A percentile compares a stretch with the other conserved stretches of the same genome.
These are phyloP conservation scores for Eurytoma adleriae DNA, from an alignment of 2,888 invertebrate species.

Conservation along the genomic window DNA sequence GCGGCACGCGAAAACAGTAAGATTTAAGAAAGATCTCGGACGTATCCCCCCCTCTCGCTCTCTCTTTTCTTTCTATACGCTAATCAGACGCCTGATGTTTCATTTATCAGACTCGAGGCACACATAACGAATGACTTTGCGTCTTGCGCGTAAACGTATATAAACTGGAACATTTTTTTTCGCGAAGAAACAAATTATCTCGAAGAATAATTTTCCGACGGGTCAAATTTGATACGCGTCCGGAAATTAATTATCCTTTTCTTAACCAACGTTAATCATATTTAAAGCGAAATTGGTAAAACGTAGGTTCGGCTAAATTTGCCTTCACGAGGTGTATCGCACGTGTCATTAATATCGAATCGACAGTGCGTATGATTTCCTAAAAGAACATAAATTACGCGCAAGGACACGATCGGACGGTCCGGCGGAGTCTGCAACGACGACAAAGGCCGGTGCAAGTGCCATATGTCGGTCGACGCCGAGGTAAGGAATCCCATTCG, in stretches of 20 bases:
- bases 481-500: conserved; percentile 44
- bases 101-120: conserved; percentile 45
- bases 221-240: too few species aligned
- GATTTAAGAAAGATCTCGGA: conserved; percentile 39
- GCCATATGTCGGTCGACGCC: conserved; percentile 50
- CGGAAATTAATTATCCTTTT: too few species aligned
- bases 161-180: not conserved
- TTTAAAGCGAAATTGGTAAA: too few species aligned
- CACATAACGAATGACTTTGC: conserved; percentile 13
- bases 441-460: not conserved
- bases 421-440: too few species aligned
- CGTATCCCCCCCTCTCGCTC: not conserved
- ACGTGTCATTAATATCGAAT: too few species aligned
- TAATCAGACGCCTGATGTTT: conserved; percentile 38
- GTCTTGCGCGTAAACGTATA: too few species aligned
- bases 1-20: conserved; percentile 42
- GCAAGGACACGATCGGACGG: not conserved
- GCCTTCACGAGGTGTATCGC: too few species aligned
- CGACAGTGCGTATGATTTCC: not conserved
- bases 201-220: too few species aligned
- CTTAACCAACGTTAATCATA: too few species aligned
- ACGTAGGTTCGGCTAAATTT: too few species aligned
- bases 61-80: not conserved
- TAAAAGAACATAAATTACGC: not conserved
- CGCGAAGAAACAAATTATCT: not conserved